Evolutionary conservation across 2,888 invertebrate species (phyloP).

Genomic region (Parnassius orleans): DNA sequence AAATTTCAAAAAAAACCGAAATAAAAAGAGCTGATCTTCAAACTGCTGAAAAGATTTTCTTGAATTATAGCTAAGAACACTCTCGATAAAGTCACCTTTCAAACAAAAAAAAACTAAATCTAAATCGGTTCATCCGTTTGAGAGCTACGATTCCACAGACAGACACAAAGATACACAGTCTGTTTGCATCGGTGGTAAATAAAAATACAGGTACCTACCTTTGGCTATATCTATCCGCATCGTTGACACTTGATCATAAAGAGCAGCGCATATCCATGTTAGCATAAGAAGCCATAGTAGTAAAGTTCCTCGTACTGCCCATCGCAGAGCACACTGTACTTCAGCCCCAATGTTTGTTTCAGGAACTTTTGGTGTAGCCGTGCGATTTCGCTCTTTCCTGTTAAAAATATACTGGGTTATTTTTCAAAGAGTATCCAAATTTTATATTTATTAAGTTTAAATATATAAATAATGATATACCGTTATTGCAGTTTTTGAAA

Average conservation of each 20-base stretch:
- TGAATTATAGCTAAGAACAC: too few relatives aligned
- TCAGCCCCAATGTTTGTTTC: constrained; percentile 60
- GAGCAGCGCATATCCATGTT: constrained; percentile 73
- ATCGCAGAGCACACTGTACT: constrained; percentile 63
- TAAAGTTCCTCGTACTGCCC: constrained; percentile 69
- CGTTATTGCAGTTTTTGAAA: too few relatives aligned
- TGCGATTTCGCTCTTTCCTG: constrained; percentile 64
- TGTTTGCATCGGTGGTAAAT: too few relatives aligned
- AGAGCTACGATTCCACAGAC: too few relatives aligned
- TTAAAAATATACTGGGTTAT: constrained; percentile 25
- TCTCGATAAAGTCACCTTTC: too few relatives aligned
- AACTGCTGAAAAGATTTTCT: constrained; percentile 34
- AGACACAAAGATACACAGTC: too few relatives aligned
- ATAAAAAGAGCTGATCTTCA: too few relatives aligned
- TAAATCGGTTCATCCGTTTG: too few relatives aligned
- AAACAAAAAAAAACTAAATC: too few relatives aligned
- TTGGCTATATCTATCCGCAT: constrained; percentile 59
- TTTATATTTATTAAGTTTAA: too few relatives aligned
- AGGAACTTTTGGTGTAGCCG: constrained; percentile 32
- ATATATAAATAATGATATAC: too few relatives aligned
- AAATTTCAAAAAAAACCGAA: too few relatives aligned
- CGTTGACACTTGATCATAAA: constrained; percentile 68
- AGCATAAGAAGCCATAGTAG: constrained; percentile 72
- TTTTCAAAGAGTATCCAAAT: neutral
- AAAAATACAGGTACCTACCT: constrained; percentile 35